Base-by-base conservation (phyloP, 2,888 invertebrate genomes). In the Amorpha juglandis region DNA sequence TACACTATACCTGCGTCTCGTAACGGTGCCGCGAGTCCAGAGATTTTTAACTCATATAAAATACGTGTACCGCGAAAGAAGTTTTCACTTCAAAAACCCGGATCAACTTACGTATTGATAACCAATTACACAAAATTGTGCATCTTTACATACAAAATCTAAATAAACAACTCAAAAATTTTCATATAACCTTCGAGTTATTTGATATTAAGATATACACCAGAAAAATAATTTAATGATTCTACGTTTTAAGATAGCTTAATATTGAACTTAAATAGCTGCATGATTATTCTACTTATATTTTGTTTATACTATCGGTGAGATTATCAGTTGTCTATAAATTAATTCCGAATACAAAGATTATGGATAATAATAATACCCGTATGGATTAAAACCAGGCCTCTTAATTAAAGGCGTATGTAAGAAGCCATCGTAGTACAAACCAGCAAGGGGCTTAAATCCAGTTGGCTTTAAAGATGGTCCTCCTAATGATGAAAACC, bases 371-470 rank as follows among this genome's bases (percentile, higher is more conserved):
- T 72, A 71, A 67, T 79, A 78, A 52, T 78, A 77, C 69, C 82
- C 79, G 51, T 77, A 72, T 0, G 87, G 87, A 63, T 80, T 70
- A 74, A 90, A 88, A 64, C 83, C 84, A 33, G 81, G 77, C 21
- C 75, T 71, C 75, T 81, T 86, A 69, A 82, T 84, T 65, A 89
- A 70, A 67, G 87, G 83, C 71, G 76, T 87, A 74, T 90, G 87
- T 64, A 92, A 81, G 83, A 82, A 92, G 65, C 92, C 91, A 72
- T 92, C 91, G 72, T 91, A 92, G 80, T 93, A 92, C 70, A 92
- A 86, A 58, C 92, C 92, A 33, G 92, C 88, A 62, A 92, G 81
- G 70, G 92, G 91, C 75, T 78, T 88, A 71, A 93, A 93, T 72
- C 84, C 84, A 74, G 73, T 78, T 47, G 81, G 71, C 64, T 73